Conservation (phyloP, 64 coral and sea anemone species). For the Pocillopora verrucosa region DNA sequence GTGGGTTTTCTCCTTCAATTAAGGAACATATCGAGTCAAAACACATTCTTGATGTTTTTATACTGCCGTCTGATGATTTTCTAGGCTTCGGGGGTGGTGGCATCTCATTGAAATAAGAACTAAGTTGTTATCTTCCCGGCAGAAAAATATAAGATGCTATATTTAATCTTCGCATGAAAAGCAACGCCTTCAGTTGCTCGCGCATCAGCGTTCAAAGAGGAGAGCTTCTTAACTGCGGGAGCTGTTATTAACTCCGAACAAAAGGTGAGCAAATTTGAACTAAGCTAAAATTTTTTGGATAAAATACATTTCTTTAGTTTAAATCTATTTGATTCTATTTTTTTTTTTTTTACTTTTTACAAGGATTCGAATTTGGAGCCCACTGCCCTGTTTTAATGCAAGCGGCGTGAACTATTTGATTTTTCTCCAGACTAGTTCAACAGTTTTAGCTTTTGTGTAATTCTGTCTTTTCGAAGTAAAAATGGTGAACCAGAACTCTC, state of each 20-base stretch:
- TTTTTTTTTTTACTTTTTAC: neutral
- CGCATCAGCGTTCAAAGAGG: neutral
- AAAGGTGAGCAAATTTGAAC: conserved; percentile 6
- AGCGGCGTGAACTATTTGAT: neutral
- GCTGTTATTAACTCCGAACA: neutral
- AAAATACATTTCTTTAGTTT: too few relatives aligned
- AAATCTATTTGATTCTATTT: neutral
- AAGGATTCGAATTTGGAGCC: neutral
- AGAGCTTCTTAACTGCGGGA: neutral
- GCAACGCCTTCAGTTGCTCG: neutral
- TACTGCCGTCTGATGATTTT: conserved; percentile 27
- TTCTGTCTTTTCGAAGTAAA: neutral
- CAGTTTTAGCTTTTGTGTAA: neutral
- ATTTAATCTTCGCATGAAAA: neutral
- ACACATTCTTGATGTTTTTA: conserved; percentile 2
- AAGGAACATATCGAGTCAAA: conserved; percentile 22
- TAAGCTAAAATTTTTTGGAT: neutral
- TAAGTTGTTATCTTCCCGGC: neutral
- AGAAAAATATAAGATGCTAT: neutral
- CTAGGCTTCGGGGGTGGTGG: conserved; percentile 6
- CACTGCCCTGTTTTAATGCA: neutral
- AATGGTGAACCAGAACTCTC: neutral
- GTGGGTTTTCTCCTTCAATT: conserved; percentile 12
- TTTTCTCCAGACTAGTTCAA: neutral
- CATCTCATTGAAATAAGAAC: neutral